Evolutionary conservation across 2,797 vertebrate genomes (phyloP).

Genomic region (Hozukius guyotensis): DNA sequence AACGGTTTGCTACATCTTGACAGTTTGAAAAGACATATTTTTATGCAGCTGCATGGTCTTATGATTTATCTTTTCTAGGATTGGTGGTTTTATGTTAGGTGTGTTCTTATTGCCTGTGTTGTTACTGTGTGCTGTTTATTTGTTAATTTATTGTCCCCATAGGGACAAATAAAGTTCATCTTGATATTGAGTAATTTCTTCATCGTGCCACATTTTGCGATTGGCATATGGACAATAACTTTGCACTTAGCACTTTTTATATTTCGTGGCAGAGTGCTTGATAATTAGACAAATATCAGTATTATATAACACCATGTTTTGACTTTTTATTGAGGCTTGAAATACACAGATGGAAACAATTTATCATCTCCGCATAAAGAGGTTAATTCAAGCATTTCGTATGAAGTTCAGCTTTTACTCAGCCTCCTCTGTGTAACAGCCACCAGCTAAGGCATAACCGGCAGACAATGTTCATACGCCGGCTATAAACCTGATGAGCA

Average conservation of each 20-base stretch:
- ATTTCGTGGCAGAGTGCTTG: not conserved
- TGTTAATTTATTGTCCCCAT: not conserved
- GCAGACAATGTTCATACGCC: not conserved
- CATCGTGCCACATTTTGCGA: not conserved
- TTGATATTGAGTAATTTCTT: not conserved
- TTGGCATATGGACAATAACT: not conserved
- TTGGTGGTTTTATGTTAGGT: not conserved
- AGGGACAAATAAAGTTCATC: not conserved
- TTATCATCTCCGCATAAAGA: not conserved
- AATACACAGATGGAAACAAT: not conserved
- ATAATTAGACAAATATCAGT: not conserved
- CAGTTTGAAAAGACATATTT: too few species aligned
- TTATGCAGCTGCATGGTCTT: too few species aligned
- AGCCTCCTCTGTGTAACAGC: not conserved
- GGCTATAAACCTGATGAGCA: constrained; percentile 1
- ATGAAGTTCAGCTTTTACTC: not conserved
- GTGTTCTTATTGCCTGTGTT: not conserved
- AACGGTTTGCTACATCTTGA: too few species aligned
- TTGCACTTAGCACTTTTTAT: not conserved
- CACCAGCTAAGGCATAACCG: not conserved
- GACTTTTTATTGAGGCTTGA: not conserved
- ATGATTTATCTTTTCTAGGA: too few species aligned
- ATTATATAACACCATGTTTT: not conserved
- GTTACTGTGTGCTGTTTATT: not conserved
- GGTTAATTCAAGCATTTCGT: not conserved